These are phyloP conservation scores for Odontomachus brunneus DNA, from an alignment of 1,140 invertebrate species.

Conservation along the genomic window DNA sequence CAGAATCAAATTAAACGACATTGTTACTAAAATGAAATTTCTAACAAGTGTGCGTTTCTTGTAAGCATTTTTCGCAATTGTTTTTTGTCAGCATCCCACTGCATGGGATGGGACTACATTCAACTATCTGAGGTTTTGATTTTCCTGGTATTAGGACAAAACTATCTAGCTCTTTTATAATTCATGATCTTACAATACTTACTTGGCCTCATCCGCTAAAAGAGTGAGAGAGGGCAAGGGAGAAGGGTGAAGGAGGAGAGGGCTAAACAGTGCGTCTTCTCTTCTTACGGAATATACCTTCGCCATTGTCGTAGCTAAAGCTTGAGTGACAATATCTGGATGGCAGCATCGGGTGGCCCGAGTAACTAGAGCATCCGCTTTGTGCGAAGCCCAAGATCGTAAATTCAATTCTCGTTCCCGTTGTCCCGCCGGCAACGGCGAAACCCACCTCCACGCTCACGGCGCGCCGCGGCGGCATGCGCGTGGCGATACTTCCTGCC, in stretches of 20 bases:
- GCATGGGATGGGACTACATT: too few species aligned
- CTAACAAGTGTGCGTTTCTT: too few species aligned
- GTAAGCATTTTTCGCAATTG: too few species aligned
- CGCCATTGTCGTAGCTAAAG: conserved; percentile 55
- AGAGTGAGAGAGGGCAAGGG: not conserved
- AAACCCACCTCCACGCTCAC: conserved; percentile 5
- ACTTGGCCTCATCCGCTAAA: conserved; percentile 12
- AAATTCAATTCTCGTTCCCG: conserved; percentile 60
- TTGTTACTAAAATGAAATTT: too few species aligned
- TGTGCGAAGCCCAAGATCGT: conserved; percentile 53
- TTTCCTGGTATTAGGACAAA: too few species aligned
- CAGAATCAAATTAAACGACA: too few species aligned
- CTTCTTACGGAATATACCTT: conserved; percentile 10
- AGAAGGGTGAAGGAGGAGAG: not conserved
- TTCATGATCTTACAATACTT: too few species aligned
- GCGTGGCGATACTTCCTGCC: conserved; percentile 63
- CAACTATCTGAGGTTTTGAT: too few species aligned
- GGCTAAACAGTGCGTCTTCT: conserved; percentile 1
- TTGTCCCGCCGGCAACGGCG: conserved; percentile 38
- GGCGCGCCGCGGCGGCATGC: conserved; percentile 42
- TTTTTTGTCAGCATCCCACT: too few species aligned
- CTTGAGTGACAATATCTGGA: conserved; percentile 61
- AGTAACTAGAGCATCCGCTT: conserved; percentile 59
- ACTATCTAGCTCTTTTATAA: too few species aligned
- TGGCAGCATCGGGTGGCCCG: conserved; percentile 56